phyloP scores from a whole-genome alignment of 1,140 invertebrate species.

The Lepidostoma basale region DNA sequence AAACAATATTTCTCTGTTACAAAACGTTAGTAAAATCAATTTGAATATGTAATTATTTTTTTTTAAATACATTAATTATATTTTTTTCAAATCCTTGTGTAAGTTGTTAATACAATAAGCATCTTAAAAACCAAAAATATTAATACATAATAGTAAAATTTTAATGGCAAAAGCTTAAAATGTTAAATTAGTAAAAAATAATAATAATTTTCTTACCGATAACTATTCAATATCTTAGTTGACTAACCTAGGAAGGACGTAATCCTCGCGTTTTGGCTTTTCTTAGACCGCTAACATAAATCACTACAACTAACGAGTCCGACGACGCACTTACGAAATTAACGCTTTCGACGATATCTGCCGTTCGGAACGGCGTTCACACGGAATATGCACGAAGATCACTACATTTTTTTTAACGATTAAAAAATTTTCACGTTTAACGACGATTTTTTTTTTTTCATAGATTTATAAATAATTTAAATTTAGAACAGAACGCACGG shows the following conservation, averaged over 20 bases:
- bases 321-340: constrained; percentile 9
- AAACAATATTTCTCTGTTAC: too few relatives aligned
- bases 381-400: neutral
- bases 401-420: constrained; percentile 4
- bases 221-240: constrained; percentile 24
- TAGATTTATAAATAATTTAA: neutral
- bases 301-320: neutral
- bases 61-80: too few relatives aligned
- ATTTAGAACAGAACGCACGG: too few relatives aligned
- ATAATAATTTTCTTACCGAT: too few relatives aligned
- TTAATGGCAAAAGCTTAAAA: too few relatives aligned
- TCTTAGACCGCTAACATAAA: constrained; percentile 19
- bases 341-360: constrained; percentile 16
- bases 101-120: too few relatives aligned
- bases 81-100: too few relatives aligned
- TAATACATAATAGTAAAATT: too few relatives aligned
- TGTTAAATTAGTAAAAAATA: too few relatives aligned
- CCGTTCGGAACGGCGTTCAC: constrained; percentile 1
- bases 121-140: too few relatives aligned
- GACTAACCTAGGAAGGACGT: constrained; percentile 21
- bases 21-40: too few relatives aligned
- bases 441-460: constrained; percentile 5
- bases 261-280: constrained; percentile 25
- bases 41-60: too few relatives aligned
- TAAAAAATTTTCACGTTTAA: constrained; percentile 16